Base-by-base conservation (phyloP, 2,888 invertebrate genomes). In the Perithous albicinctus region DNA sequence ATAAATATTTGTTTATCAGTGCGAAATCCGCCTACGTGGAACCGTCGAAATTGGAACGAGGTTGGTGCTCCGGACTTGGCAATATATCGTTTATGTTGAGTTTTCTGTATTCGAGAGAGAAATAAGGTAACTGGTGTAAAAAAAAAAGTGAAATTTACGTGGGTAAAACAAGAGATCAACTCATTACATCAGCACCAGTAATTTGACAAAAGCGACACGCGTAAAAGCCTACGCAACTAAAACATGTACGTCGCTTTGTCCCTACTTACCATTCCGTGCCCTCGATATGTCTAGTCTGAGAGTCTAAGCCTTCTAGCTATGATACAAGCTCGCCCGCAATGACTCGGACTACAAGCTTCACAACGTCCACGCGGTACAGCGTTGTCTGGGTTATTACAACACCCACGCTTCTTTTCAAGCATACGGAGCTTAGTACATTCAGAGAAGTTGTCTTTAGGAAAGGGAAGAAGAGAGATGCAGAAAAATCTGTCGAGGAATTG, bases 131-230 rank as follows among this genome's bases (percentile, higher is more conserved):
- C 35, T 29, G 35, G 15, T 35, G 18, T 18, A 4, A 18, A 35
- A 20, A 63, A 4, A 18, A 35, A 20, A 63, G 10, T 23, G 20
- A 20, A 63, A 41, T 63, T 63, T 41, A 12, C 20, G 23, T 12
- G 43, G n/a, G 41, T 26, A 63, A n/a, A n/a, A 43, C 20, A 23
- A 10, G 41, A 63, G 20, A 41, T 63, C 26, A 51, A 7, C 32
- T 15, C 26, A 15, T n/a, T 26, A 56, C 6, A 48, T 48, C 18
- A 48, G 8, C 48, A 29, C 8, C 8, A n/a, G 41, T 56, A 70
- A 70, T 41, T 56, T 70, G 70, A 56, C 70, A 70, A 70, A 69
- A 41, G 35, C 10, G 23, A 63, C 26, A 10, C 23, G 29, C n/a
- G n/a, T n/a, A n/a, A 18, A 56, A 41, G 18, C 43, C 56, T 43